Base-by-base conservation (phyloP, 2,888 invertebrate species). In the Andricus quercusramuli region DNA sequence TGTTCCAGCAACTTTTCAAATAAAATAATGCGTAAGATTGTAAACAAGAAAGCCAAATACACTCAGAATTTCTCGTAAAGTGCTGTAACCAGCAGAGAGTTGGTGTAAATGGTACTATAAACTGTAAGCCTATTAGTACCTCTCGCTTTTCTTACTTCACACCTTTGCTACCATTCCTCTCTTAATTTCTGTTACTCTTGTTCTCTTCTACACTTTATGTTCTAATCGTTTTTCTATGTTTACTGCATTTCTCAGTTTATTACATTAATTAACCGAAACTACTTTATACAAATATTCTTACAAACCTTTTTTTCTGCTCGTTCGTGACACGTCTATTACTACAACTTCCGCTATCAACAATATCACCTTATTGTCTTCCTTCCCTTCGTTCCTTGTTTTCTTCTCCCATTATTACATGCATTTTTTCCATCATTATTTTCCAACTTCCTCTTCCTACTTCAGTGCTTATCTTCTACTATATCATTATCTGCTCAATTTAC, bases 141-240 rank as follows among this genome's bases (percentile, higher is more conserved):
- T 56, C 74, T 74, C 74, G 74, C 74, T 74, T 74, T 74, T 59
- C 74, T 74, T 74, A 74, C 74, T 74, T 74, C 32, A 41, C 70
- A 70, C 70, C 76, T 70, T 59, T 29, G 25, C 25, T 17, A 80
- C 17, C 44, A 51, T 78, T 79, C 25, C 32, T 32, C 66, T 79
- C 70, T 25, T 78, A 70, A 64, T 51, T 64, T 17, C 68, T 44
- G 44, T 51, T 51, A 51, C 41, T 67, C 29, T 44, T 17, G 56
- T 67, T 44, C 65, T 59, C 47, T 65, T 76, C 25, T 29, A n/a
- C 32, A 32, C 47, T 66, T 68, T 67, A 78, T 79, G 59, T 77
- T 78, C 44, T 47, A 68, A 65, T 78, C 25, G 59, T 47, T 66
- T 59, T 68, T 68, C 59, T 79, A 51, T 22, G 56, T 77, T 59